These are phyloP conservation scores for Datnioides undecimradiatus DNA, from an alignment of 2,113 vertebrate species.

Conservation along the genomic window DNA sequence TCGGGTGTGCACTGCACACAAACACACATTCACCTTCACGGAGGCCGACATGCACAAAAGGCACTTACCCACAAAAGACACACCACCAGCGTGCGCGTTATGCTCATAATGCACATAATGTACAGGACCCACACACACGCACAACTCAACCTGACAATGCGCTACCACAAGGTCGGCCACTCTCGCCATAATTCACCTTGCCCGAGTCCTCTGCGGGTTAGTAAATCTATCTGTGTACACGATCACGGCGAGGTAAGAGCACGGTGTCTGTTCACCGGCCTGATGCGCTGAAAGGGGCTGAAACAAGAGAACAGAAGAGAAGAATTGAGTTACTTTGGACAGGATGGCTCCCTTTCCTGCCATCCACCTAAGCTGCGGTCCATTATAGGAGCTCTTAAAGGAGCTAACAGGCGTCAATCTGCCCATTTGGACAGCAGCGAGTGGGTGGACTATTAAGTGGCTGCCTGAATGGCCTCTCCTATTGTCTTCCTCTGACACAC, in stretches of 20 bases:
- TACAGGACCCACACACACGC: conserved; percentile 25
- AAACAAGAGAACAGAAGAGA: conserved; percentile 65
- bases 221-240: conserved; percentile 52
- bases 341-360: conserved; percentile 43
- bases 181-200: conserved; percentile 56
- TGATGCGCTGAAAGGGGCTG: conserved; percentile 53
- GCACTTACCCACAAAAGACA: neutral
- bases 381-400: conserved; percentile 74
- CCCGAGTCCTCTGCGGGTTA: conserved; percentile 47
- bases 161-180: conserved; percentile 45
- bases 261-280: conserved; percentile 9
- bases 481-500: conserved; percentile 57
- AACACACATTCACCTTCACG: neutral
- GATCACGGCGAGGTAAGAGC: conserved; percentile 53
- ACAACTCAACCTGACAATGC: conserved; percentile 31
- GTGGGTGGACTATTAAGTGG: conserved; percentile 76
- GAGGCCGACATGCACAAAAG: too few species aligned
- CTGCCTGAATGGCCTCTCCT: conserved; percentile 56
- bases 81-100: neutral
- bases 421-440: conserved; percentile 68
- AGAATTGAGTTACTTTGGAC: conserved; percentile 73
- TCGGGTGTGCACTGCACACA: neutral
- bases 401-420: conserved; percentile 75
- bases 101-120: neutral
- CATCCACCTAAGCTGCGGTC: conserved; percentile 56